Evolutionary conservation across 2,888 invertebrate genomes (phyloP), one percentile per base, ranked within the genome.

Genomic region (Scaptomyza cyrtandrae): DNA sequence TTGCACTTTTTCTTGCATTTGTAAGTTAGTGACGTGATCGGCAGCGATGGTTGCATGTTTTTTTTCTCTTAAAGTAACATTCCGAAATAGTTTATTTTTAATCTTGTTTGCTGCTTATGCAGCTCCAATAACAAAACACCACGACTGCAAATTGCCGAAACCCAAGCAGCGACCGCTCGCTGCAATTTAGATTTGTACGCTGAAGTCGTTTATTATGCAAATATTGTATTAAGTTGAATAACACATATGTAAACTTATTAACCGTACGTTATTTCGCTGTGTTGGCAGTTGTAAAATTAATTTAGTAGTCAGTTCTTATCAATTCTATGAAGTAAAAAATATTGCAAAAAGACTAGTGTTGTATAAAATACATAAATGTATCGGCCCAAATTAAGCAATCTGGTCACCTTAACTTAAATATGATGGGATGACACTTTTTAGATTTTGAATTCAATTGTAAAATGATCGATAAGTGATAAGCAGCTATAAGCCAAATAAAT

Each of bases 101-200:
- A 84, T 84, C 72, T 80, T 68, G 69, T 80, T 80, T 83, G 63
- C 59, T 66, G 50, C 60, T 75, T 45, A 55, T 74, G 54, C 62
- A 66, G 78, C 67, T 74, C 87, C 87, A 88, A 77, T 88, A 73
- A 80, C 77, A 85, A 87, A 86, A 61, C 77, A 85, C 85, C 85
- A 85, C 85, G 85, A 85, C 85, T 78, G 78, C 82, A 85, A 80
- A 76, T 69, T 39, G 63, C 64, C 78, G 64, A 74, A 64, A 54
- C 16, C 24, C 52, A 57, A 73, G 29, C 55, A 54, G 39, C 50
- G 52, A 46, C 33, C 56, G 54, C 63, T 53, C 54, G 56, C 33
- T 58, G 33, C 13, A 58, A 54, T 24, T 33, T 41, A 53, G 37
- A 62, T 53, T 43, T 56, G 41, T 55, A 56, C 24, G 39, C 44